Base-by-base conservation (phyloP, 2,888 invertebrate species). In the Hetaerina titia region DNA sequence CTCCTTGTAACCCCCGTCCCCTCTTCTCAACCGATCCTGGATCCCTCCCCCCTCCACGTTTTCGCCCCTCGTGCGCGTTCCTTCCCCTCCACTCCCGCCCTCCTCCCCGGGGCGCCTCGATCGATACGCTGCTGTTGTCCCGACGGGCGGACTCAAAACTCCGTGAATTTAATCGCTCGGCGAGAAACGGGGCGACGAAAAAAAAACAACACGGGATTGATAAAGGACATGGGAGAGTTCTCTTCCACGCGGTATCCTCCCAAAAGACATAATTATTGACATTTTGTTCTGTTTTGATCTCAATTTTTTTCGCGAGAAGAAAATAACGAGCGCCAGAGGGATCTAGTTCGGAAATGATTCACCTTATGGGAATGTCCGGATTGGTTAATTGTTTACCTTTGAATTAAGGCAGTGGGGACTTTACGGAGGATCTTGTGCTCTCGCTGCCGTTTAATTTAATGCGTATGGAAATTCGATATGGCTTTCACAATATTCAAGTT, bases 111-210 rank as follows among this genome's bases (percentile, higher is more conserved):
- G 57, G 89, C 89, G 89, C 89, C 57, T 11, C 45, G 92, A 92
- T 92, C 92, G 69, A 92, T 92, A 92, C 22, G 57, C 45, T 92
- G 19, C 64, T 92, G n/a, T 69, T 69, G 45, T 90, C 45, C 90
- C 90, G 64, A 45, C 63, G 58, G 57, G 13, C 89, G n/a, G 60
- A 58, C 89, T 57, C 89, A 81, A 81, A 81, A 58, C 90, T 90
- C 90, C 60, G 25, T 31, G 90, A 90, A 90, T 90, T 90, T 90
- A 90, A 90, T 90, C 90, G 90, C 31, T 15, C 60, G 17, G 25
- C 90, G 60, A 90, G 31, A 81, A 81, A 31, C 31, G 25, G 60
- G 60, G 60, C 60, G 60, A 60, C 60, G 13, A 60, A 60, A 60
- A 17, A n/a, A 60, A 60, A 17, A 60, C 60, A 60, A 60, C 11